Base-by-base conservation (phyloP, 2,888 invertebrate species). In the Melikaiella ostensackeni region DNA sequence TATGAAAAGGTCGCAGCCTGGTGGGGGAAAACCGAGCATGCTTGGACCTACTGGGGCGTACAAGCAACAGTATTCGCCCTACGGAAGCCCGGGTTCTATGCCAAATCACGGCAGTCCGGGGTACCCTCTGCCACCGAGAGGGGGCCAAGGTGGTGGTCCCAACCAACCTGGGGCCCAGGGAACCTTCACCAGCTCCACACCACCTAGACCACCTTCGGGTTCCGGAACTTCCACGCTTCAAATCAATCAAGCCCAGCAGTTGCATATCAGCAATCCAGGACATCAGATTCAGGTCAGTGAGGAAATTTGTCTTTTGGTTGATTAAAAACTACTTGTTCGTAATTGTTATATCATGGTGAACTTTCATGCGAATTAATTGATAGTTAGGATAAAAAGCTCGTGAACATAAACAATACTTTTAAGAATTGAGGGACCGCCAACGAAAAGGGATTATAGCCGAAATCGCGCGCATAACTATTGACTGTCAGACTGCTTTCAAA, bases 241-340 rank as follows among this genome's bases (percentile, higher is more conserved):
- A 91, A 96, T 97, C 93, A 96, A 96, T 89, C 97, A 97, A 91
- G 96, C 96, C 77, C 97, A 97, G 91, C 97, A 97, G 91, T 92
- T 97, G 91, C 97, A 97, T 91, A 96, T 98, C 86, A 94, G 94
- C 84, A 97, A 97, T 89, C 96, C 96, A 73, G 94, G 94, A 59
- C 96, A 96, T 90, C 95, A 95, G 87, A 95, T 97, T 85, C 97
- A 97, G 94, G 97, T 97, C 88, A 93, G 93, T 91, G 35, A 3
- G 1, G 62, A 16, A 33, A 27, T 33, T 66, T 46, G 74, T 33
- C 59, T 30, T 57, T 63, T 16, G 7, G 33, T 33, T 33, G 7
- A 1, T 33, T 7, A 7, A 33, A 7, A 33, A 33, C 33, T n/a
- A n/a, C 13, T 38, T 38, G 4, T 13, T 13, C 0, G 11, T 38